phyloP scores from a whole-genome alignment of 1,140 invertebrate species.

The Euglossa dilemma region DNA sequence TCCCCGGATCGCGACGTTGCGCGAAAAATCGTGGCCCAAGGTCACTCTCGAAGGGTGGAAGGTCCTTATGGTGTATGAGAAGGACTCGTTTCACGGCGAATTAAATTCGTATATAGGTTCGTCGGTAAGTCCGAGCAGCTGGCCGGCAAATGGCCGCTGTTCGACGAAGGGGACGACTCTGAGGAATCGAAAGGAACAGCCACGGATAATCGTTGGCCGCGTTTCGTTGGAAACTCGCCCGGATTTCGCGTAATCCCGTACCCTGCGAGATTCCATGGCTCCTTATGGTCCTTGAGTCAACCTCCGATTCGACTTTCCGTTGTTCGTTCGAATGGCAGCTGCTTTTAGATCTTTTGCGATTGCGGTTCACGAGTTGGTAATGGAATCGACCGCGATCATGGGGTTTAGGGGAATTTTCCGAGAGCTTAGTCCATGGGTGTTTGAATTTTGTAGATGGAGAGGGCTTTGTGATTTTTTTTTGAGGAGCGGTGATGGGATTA shows the following conservation, averaged over 20 bases:
- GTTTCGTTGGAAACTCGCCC: conserved; percentile 77
- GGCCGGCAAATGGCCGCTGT: conserved; percentile 52
- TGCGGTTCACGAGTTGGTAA: no score
- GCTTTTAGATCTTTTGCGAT: background rate
- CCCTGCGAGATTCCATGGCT: background rate
- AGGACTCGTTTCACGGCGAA: conserved; percentile 81
- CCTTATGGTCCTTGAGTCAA: conserved; percentile 12
- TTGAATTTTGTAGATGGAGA: no score
- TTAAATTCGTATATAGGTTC: conserved; percentile 77
- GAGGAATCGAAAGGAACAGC: conserved; percentile 25
- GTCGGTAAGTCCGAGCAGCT: conserved; percentile 73
- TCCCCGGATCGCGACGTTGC: no score
- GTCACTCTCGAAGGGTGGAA: no score
- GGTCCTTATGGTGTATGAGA: background rate
- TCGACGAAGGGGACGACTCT: conserved; percentile 42
- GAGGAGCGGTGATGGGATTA: no score
- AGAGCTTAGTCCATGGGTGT: no score
- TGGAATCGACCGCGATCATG: no score
- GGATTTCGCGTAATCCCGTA: conserved; percentile 81
- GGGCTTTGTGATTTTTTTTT: no score
- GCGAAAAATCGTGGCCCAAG: background rate
- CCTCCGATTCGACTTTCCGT: conserved; percentile 25
- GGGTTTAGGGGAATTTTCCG: no score
- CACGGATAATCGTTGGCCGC: conserved; percentile 52
- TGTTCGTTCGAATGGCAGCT: conserved; percentile 61